phyloP scores from a whole-genome alignment of 2,113 vertebrate species.

The Sebastes fasciatus region DNA sequence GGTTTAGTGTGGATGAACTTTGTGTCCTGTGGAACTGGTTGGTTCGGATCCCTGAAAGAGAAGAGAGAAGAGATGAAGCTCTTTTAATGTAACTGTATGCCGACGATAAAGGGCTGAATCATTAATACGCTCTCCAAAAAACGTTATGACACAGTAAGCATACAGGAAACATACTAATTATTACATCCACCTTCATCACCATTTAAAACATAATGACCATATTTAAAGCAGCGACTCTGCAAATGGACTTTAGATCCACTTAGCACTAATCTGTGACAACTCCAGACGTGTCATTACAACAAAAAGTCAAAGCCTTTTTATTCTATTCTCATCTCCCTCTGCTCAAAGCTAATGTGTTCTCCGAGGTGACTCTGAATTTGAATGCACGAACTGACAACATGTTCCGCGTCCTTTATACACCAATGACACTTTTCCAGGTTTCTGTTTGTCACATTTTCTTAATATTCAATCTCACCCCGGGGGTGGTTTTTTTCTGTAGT shows the following conservation, averaged over 20 bases:
- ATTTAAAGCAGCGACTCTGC: neutral
- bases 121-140: neutral
- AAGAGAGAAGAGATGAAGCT: conserved; percentile 12
- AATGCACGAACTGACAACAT: conserved; percentile 15
- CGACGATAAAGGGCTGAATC: neutral
- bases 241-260: conserved; percentile 27
- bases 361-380: conserved; percentile 7
- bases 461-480: neutral
- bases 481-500: neutral
- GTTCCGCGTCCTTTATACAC: conserved; percentile 12
- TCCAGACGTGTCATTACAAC: conserved; percentile 10
- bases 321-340: neutral
- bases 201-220: conserved; percentile 1
- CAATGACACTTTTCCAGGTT: conserved; percentile 9
- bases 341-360: conserved; percentile 24
- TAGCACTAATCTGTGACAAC: conserved; percentile 6
- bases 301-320: neutral
- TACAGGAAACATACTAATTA: neutral
- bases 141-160: neutral
- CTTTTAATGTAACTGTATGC: neutral
- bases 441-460: conserved; percentile 15
- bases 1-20: conserved; percentile 98
- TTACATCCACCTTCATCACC: neutral
- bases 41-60: conserved; percentile 91
- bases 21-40: conserved; percentile 96